phyloP scores from a whole-genome alignment of 2,113 vertebrate genomes.

The Miniopterus natalensis region DNA sequence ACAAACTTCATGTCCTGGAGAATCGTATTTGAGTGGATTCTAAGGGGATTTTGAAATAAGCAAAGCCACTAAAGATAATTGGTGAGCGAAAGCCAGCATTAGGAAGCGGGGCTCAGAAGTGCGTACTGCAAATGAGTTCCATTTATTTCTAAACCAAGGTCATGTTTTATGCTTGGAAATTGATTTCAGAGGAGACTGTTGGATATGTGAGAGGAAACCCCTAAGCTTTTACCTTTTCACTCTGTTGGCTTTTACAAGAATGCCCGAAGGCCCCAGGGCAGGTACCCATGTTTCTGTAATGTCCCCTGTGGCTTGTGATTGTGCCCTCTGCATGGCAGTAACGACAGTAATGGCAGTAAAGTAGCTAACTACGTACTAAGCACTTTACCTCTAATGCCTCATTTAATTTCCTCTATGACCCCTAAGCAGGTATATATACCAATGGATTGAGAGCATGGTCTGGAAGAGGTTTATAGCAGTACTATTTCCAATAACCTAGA shows the following conservation, averaged over 20 bases:
- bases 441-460: no score
- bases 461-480: no score
- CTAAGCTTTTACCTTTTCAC: constrained; percentile 12
- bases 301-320: not conserved
- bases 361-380: not conserved
- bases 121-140: constrained; percentile 56
- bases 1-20: not conserved
- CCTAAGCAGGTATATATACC: not conserved
- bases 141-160: constrained; percentile 57
- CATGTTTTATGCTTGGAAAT: constrained; percentile 60
- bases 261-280: not conserved
- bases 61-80: constrained; percentile 52
- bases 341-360: not conserved
- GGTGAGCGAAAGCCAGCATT: not conserved
- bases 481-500: no score
- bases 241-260: constrained; percentile 3
- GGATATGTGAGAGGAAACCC: not conserved
- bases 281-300: not conserved
- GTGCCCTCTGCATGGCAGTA: not conserved
- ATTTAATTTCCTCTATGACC: constrained; percentile 15
- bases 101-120: constrained; percentile 26
- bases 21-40: constrained; percentile 41
- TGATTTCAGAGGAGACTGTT: constrained; percentile 62
- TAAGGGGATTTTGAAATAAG: constrained; percentile 14
- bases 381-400: not conserved